Evolutionary conservation across 2,888 invertebrate genomes (phyloP).

Genomic region (Agrotis clavis): DNA sequence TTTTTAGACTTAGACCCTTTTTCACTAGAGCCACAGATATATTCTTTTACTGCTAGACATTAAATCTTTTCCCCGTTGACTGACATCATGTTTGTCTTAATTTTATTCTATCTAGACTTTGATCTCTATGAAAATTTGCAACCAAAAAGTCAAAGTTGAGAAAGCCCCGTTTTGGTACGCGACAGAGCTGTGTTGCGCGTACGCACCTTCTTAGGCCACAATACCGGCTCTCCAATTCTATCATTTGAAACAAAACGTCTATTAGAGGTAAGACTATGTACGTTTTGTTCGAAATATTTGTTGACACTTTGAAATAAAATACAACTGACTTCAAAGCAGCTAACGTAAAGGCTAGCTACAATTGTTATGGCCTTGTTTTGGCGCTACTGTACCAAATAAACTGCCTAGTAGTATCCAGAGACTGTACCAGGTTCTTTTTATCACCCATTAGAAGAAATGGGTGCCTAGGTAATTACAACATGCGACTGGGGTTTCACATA

Average conservation of each 20-base stretch:
- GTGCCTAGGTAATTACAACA: too few relatives aligned
- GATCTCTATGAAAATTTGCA: too few relatives aligned
- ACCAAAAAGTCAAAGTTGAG: background rate
- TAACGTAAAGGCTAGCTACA: slow-evolving; percentile 8
- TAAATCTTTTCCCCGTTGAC: background rate
- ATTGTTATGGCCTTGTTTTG: slow-evolving; percentile 5
- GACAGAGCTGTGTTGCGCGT: background rate
- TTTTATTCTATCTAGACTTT: too few relatives aligned
- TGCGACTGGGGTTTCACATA: too few relatives aligned
- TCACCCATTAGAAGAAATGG: too few relatives aligned
- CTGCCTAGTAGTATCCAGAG: background rate
- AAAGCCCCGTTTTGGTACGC: background rate
- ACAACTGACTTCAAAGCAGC: slow-evolving; percentile 4
- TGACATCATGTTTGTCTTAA: too few relatives aligned
- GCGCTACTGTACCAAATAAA: background rate
- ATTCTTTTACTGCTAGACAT: background rate
- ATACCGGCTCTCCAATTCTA: slow-evolving; percentile 6
- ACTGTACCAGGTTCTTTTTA: too few relatives aligned
- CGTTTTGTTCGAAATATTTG: slow-evolving; percentile 11
- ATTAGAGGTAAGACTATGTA: background rate
- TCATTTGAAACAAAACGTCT: slow-evolving; percentile 8
- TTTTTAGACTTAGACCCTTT: too few relatives aligned
- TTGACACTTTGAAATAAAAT: background rate
- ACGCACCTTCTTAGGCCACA: background rate
- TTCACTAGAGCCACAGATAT: too few relatives aligned